phyloP scores from a whole-genome alignment of 2,797 vertebrate genomes.

The Hydrophis major region DNA sequence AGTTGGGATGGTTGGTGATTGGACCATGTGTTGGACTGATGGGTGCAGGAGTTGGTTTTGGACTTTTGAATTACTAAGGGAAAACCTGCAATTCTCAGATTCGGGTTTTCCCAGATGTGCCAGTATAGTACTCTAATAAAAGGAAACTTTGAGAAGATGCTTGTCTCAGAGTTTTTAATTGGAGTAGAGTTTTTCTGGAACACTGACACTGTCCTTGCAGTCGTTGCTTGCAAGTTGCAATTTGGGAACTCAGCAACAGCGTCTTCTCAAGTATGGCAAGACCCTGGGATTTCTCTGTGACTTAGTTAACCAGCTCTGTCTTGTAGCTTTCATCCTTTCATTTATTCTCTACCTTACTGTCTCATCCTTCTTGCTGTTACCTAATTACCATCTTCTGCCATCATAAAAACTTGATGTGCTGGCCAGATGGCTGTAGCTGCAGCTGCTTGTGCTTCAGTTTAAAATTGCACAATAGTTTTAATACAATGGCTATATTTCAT shows the following conservation, averaged over 20 bases:
- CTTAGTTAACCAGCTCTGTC: not conserved
- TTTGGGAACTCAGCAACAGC: not conserved
- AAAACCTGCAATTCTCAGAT: too few species aligned
- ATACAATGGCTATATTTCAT: too few species aligned
- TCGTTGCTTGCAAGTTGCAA: not conserved
- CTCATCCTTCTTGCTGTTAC: not conserved
- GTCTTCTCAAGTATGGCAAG: not conserved
- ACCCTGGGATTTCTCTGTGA: not conserved
- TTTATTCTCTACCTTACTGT: not conserved
- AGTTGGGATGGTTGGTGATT: too few species aligned
- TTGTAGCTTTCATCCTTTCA: not conserved
- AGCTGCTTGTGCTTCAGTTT: not conserved
- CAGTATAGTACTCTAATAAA: too few species aligned
- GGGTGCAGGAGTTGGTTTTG: too few species aligned
- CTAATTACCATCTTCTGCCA: not conserved
- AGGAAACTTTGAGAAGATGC: too few species aligned
- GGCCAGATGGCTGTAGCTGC: not conserved
- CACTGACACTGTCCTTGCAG: not conserved
- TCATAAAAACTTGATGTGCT: not conserved
- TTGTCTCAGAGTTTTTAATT: too few species aligned
- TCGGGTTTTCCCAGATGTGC: too few species aligned
- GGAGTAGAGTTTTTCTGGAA: too few species aligned
- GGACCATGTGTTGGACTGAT: too few species aligned
- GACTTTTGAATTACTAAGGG: too few species aligned
- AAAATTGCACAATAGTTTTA: not conserved